Conservation (phyloP, 1,140 invertebrate species). For the Platyscapa corneri region DNA sequence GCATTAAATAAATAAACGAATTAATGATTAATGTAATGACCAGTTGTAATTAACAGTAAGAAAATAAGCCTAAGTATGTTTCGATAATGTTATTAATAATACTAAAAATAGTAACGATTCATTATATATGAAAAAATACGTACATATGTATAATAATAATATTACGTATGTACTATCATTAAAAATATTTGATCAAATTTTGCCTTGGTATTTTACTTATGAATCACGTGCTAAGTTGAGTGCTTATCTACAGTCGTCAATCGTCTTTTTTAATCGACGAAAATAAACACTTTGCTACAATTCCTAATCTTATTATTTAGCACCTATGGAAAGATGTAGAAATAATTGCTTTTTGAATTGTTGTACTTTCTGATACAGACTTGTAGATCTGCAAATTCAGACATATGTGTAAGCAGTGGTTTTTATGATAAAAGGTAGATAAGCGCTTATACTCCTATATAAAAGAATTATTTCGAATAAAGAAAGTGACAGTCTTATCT, state of each 20-base stretch:
- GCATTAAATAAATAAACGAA: too few relatives aligned
- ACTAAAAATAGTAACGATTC: too few relatives aligned
- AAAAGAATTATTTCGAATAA: not conserved
- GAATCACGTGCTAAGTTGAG: not conserved
- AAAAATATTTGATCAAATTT: not conserved
- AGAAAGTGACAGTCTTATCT: slow-evolving; percentile 1
- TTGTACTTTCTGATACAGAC: not conserved
- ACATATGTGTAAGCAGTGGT: too few relatives aligned
- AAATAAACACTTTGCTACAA: slow-evolving; percentile 28
- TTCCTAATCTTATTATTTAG: slow-evolving; percentile 17
- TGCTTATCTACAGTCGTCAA: slow-evolving; percentile 11
- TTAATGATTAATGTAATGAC: too few relatives aligned
- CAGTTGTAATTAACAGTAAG: too few relatives aligned
- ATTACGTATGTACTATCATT: not conserved
- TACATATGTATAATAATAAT: too few relatives aligned
- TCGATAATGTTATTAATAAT: too few relatives aligned
- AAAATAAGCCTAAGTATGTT: too few relatives aligned
- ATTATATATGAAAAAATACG: too few relatives aligned
- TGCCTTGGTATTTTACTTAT: not conserved
- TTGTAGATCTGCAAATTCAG: not conserved
- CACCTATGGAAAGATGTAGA: not conserved
- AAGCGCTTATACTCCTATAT: not conserved
- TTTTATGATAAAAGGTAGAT: slow-evolving; percentile 6
- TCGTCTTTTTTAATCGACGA: slow-evolving; percentile 10
- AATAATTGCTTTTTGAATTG: not conserved